Percentiles rank a stretch among this genome's conserved stretches.
Conservation (phyloP, 1,140 invertebrate genomes). For the Brachionus asplanchnoidis region DNA sequence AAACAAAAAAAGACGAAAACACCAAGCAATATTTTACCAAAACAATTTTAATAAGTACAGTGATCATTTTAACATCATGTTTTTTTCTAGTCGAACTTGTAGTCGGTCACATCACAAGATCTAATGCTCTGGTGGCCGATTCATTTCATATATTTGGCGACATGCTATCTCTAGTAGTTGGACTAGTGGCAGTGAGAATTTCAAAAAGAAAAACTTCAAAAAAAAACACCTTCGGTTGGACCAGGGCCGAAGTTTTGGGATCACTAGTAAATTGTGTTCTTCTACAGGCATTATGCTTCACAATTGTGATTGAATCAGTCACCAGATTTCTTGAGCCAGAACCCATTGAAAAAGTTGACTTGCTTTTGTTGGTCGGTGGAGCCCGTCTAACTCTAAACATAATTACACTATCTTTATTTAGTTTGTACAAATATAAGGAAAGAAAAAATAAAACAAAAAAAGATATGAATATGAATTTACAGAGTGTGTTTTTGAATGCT, state of each 20-base stretch:
- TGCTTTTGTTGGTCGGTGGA: neutral
- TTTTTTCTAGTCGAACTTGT: constrained; percentile 61
- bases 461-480: constrained; percentile 72
- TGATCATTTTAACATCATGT: no score
- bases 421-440: neutral
- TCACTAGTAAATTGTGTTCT: constrained; percentile 63
- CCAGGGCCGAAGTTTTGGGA: constrained; percentile 61
- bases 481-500: constrained; percentile 90
- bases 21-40: no score
- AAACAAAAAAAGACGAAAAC: no score
- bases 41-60: no score
- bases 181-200: constrained; percentile 53
- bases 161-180: constrained; percentile 59
- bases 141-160: constrained; percentile 63
- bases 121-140: constrained; percentile 61
- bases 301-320: constrained; percentile 60
- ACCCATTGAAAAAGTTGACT: constrained; percentile 41
- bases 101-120: constrained; percentile 61
- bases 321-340: constrained; percentile 47
- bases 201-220: constrained; percentile 48
- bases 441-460: neutral
- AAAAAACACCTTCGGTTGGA: constrained; percentile 62
- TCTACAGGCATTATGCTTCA: constrained; percentile 61
- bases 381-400: neutral
- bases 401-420: neutral